Percentiles rank a stretch among this genome's conserved stretches.
Conservation (phyloP, 2,113 vertebrate species). For the Mus spicilegus region DNA sequence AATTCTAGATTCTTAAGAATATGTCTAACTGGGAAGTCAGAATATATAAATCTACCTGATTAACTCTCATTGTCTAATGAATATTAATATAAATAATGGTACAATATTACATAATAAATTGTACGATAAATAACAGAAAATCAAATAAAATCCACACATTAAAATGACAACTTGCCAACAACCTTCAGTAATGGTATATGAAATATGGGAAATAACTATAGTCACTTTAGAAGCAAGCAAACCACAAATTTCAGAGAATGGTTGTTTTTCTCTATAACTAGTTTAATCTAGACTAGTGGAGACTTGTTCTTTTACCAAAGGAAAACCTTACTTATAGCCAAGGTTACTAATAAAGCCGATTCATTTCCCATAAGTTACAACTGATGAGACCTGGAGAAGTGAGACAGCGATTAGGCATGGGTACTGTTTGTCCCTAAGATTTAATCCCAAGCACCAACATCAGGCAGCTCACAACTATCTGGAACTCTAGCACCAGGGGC, state of each 20-base stretch:
- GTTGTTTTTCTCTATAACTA: constrained; percentile 22
- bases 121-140: constrained; percentile 50
- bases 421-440: background rate
- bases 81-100: background rate
- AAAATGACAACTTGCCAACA: constrained; percentile 45
- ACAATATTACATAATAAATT: constrained; percentile 16
- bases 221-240: constrained; percentile 45
- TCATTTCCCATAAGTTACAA: constrained; percentile 28
- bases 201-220: constrained; percentile 41
- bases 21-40: constrained; percentile 20
- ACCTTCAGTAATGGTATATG: constrained; percentile 31
- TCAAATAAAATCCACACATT: constrained; percentile 24
- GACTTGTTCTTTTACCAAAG: constrained; percentile 32
- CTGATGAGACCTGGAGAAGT: background rate
- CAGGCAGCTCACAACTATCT: background rate
- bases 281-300: constrained; percentile 27
- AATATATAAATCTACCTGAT: constrained; percentile 61
- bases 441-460: background rate
- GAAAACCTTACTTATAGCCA: constrained; percentile 36
- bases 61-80: constrained; percentile 16
- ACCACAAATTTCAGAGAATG: constrained; percentile 36
- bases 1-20: background rate
- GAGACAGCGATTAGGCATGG: background rate
- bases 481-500: background rate
- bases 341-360: constrained; percentile 31